Percentiles rank a stretch among this genome's conserved stretches.
Evolutionary conservation across 2,113 vertebrate genomes (phyloP).

Genomic region (Peromyscus leucopus): DNA sequence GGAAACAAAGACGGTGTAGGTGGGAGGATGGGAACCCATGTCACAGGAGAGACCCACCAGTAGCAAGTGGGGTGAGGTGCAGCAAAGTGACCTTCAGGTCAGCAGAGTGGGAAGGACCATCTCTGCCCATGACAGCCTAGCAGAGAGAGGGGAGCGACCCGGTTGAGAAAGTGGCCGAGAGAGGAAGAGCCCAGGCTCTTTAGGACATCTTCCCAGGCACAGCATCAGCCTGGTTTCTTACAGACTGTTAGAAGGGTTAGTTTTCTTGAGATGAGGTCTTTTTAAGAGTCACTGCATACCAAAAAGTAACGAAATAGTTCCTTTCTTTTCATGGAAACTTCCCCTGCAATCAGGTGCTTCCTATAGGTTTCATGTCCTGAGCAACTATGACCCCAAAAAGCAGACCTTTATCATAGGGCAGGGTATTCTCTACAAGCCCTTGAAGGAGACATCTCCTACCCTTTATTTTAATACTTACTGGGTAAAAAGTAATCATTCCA

Average conservation of each 20-base stretch:
- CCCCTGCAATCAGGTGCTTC: background rate
- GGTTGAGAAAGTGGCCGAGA: background rate
- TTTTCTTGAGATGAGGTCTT: background rate
- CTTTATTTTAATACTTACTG: background rate
- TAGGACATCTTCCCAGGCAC: background rate
- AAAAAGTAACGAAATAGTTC: background rate
- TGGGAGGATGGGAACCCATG: too few relatives aligned
- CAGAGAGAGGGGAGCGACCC: background rate
- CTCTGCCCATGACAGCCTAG: background rate
- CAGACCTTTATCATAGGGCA: background rate
- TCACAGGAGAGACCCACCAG: background rate
- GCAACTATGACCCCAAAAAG: background rate
- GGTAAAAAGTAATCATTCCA: background rate
- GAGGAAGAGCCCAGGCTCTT: background rate
- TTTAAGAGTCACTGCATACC: background rate
- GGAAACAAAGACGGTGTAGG: background rate
- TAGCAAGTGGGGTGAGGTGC: too few relatives aligned
- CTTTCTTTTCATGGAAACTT: background rate
- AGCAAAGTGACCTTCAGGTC: background rate
- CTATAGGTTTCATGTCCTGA: background rate
- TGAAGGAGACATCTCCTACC: background rate
- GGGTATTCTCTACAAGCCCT: background rate
- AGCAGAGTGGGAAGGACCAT: background rate
- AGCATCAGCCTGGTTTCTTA: background rate
- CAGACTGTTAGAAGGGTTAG: background rate